Evolutionary conservation across 2,113 vertebrate species (phyloP).

Genomic region (Apeltes quadracus): DNA sequence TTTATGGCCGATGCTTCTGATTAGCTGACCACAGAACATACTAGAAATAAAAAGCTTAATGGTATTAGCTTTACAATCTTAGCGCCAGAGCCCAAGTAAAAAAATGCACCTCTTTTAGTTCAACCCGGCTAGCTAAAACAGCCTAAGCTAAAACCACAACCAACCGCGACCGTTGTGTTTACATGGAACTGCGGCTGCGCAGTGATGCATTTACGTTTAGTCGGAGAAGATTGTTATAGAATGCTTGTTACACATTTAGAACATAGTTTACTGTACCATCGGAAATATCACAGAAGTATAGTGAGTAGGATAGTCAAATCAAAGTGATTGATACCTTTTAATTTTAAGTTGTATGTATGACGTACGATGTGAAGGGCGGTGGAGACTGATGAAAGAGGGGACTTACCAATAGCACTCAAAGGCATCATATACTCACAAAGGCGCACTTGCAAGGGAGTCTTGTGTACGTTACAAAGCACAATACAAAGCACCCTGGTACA

Average conservation of each 20-base stretch:
- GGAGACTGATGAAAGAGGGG: accelerated
- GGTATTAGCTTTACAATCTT: no score
- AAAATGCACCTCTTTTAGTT: not conserved
- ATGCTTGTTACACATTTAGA: not conserved
- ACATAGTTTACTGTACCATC: not conserved
- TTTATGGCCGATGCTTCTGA: not conserved
- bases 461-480: not conserved
- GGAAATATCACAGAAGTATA: not conserved
- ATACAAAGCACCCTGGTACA: not conserved
- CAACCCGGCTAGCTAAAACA: not conserved
- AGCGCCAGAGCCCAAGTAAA: not conserved
- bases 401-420: not conserved
- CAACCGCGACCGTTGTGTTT: slow-evolving; percentile 72
- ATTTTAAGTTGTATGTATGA: no score
- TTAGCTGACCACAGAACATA: not conserved
- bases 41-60: not conserved
- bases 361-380: not conserved
- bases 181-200: slow-evolving; percentile 78
- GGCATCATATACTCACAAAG: not conserved
- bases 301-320: accelerated
- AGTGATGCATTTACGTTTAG: not conserved
- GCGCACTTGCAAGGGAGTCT: not conserved
- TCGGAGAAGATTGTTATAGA: accelerated
- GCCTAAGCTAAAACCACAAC: slow-evolving; percentile 14
- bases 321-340: accelerated